Evolutionary conservation across 2,888 invertebrate genomes (phyloP).

Genomic region (Argyra leucocephala): DNA sequence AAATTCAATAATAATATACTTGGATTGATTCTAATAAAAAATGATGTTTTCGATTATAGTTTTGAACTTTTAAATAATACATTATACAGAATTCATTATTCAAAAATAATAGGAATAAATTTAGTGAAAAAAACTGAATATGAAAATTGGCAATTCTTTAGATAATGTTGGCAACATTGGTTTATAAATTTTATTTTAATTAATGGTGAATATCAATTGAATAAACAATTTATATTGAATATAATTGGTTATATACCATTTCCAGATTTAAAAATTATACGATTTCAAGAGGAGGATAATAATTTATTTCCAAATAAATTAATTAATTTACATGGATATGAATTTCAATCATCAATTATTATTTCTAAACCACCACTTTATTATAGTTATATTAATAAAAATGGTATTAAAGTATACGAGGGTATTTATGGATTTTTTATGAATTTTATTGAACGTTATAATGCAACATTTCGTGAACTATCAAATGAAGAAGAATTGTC

Average conservation of each 20-base stretch:
- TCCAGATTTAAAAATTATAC: background rate
- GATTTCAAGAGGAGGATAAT: background rate
- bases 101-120: background rate
- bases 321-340: background rate
- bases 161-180: background rate
- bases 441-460: background rate
- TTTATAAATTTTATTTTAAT: background rate
- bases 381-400: background rate
- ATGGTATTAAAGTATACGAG: background rate
- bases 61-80: background rate
- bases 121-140: background rate
- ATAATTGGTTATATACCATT: background rate
- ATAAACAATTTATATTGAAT: background rate
- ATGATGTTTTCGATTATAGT: background rate
- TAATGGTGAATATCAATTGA: background rate
- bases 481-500: background rate
- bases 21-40: background rate
- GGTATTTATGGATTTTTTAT: background rate
- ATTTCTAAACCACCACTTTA: background rate
- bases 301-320: background rate
- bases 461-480: background rate
- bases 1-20: background rate
- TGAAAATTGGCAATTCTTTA: background rate
- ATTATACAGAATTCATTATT: background rate
- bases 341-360: background rate